These are phyloP conservation scores for Balanococcus diminutus DNA, from an alignment of 2,888 invertebrate species.

Conservation along the genomic window DNA sequence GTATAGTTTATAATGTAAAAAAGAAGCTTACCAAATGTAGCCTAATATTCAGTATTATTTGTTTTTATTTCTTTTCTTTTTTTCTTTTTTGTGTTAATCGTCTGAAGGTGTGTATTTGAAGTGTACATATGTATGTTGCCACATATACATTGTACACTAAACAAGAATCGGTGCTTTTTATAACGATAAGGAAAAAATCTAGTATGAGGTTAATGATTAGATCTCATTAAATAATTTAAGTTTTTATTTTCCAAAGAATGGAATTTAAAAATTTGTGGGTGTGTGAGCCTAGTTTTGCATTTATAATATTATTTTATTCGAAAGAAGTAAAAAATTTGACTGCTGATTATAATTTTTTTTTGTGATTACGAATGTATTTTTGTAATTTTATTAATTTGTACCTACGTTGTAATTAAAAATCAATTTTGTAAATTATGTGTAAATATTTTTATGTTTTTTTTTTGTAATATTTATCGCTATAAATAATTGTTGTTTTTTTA, in stretches of 20 bases:
- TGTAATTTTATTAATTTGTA: background rate
- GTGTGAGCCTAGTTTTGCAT: background rate
- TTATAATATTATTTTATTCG: background rate
- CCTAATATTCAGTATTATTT: constrained; percentile 17
- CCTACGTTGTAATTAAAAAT: constrained; percentile 62
- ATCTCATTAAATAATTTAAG: constrained; percentile 14
- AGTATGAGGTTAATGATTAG: background rate
- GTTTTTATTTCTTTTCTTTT: background rate
- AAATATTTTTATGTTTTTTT: too few species aligned
- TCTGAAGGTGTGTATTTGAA: background rate
- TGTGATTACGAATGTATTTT: background rate
- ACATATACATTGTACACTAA: too few species aligned
- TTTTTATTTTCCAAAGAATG: background rate
- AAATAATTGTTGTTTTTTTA: too few species aligned
- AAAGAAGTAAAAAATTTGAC: background rate
- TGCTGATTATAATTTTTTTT: background rate
- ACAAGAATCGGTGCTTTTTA: background rate
- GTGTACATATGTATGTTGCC: too few species aligned
- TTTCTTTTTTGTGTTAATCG: background rate
- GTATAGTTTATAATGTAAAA: background rate
- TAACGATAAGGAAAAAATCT: background rate
- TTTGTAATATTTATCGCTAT: too few species aligned
- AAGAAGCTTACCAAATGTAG: constrained; percentile 12
- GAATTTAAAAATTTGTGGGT: background rate
- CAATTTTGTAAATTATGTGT: constrained; percentile 70